Conservation (phyloP, 2,888 invertebrate genomes). For the Dynastes tityus region DNA sequence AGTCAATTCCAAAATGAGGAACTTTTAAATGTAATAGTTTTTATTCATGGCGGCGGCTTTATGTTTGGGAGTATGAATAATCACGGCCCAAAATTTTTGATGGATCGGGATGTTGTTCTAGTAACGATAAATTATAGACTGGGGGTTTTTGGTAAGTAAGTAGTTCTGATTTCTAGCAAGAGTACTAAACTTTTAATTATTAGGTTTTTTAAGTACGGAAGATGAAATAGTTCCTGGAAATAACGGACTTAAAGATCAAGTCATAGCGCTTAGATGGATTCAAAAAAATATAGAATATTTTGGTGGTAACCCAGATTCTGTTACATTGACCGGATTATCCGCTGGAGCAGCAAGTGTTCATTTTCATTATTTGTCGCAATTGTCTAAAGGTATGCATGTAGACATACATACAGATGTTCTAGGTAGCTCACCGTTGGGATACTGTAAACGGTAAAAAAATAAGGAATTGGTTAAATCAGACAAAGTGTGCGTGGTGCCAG, state of each 20-base stretch:
- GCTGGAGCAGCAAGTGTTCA: constrained; percentile 82
- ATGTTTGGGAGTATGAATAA: constrained; percentile 76
- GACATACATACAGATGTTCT: too few relatives aligned
- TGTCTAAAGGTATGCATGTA: constrained; percentile 61
- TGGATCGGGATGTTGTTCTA: constrained; percentile 76
- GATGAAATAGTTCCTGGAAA: constrained; percentile 79
- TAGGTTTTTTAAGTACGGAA: constrained; percentile 81
- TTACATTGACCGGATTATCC: constrained; percentile 78
- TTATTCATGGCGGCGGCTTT: constrained; percentile 77
- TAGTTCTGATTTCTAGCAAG: too few relatives aligned
- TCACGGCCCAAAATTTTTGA: constrained; percentile 74
- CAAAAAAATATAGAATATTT: constrained; percentile 76
- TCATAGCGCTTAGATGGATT: constrained; percentile 78
- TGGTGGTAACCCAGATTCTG: constrained; percentile 67
- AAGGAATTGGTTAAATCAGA: too few relatives aligned
- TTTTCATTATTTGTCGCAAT: constrained; percentile 78
- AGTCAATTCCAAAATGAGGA: constrained; percentile 25
- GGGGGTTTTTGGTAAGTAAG: constrained; percentile 75
- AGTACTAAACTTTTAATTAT: not conserved
- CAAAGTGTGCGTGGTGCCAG: too few relatives aligned
- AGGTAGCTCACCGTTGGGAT: too few relatives aligned
- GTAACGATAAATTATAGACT: constrained; percentile 79
- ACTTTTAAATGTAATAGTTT: constrained; percentile 74
- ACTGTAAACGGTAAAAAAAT: too few relatives aligned
- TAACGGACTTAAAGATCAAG: constrained; percentile 81